Evolutionary conservation across 2,888 invertebrate species (phyloP).

Genomic region (Perdita meconis): DNA sequence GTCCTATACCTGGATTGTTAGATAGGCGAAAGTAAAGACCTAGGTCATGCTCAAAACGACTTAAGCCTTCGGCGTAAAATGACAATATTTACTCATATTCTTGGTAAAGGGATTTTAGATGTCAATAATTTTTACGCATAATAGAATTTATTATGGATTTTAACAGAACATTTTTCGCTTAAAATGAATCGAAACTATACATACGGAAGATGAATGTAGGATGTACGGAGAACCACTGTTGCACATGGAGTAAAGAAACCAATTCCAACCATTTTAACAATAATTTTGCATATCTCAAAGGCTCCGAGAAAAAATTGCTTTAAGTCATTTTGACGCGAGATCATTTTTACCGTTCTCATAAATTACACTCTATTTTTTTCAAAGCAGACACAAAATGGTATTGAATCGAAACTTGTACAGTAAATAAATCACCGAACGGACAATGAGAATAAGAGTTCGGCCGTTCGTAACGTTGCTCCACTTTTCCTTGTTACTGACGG

Average conservation of each 20-base stretch:
- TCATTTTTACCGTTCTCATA: neutral
- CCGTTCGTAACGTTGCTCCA: constrained; percentile 80
- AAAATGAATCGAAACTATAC: too few species aligned
- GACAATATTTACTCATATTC: neutral
- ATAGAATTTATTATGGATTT: neutral
- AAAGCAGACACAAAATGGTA: neutral
- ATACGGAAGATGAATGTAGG: neutral
- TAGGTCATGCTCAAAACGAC: constrained; percentile 21
- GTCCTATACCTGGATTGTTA: constrained; percentile 33
- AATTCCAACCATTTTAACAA: neutral
- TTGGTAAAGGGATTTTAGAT: neutral
- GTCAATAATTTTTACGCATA: neutral
- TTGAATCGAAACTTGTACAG: constrained; percentile 28
- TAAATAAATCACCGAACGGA: constrained; percentile 61
- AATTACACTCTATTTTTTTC: neutral
- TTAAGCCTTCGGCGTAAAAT: neutral
- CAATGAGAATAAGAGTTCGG: constrained; percentile 76
- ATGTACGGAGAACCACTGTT: neutral
- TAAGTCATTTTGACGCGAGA: neutral
- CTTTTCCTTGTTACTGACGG: constrained; percentile 77
- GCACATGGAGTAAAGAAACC: neutral
- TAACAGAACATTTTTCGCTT: too few species aligned
- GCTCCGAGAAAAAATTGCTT: neutral
- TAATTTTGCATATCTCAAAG: neutral
- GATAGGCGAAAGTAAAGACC: constrained; percentile 46